These are phyloP conservation scores for Percopsis transmontana DNA, from an alignment of 2,113 vertebrate species.

Conservation along the genomic window DNA sequence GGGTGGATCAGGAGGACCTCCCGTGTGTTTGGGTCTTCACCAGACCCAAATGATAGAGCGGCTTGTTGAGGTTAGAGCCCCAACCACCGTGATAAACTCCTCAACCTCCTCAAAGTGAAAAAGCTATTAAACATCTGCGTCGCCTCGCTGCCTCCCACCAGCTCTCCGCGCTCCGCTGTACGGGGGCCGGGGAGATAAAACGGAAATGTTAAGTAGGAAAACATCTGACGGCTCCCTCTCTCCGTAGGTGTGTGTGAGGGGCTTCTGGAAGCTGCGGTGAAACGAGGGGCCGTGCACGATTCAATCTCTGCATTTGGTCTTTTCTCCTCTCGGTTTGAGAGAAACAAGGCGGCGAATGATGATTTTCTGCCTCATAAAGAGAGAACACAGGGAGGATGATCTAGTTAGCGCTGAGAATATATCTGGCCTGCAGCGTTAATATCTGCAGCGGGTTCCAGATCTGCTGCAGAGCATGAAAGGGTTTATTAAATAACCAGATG, in stretches of 20 bases:
- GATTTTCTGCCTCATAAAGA: slow-evolving; percentile 27
- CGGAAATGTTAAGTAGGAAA: slow-evolving; percentile 51
- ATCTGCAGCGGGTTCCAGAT: slow-evolving; percentile 30
- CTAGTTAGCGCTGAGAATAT: slow-evolving; percentile 58
- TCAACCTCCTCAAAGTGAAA: slow-evolving; percentile 45
- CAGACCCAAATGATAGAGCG: not conserved
- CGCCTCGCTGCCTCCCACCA: slow-evolving; percentile 43
- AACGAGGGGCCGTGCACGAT: not conserved
- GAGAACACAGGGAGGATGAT: slow-evolving; percentile 39
- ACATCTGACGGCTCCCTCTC: slow-evolving; percentile 28
- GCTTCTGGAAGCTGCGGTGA: not conserved
- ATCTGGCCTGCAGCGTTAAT: slow-evolving; percentile 56
- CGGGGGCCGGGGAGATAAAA: slow-evolving; percentile 57
- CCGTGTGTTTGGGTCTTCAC: no score
- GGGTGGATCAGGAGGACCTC: no score
- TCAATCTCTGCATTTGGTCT: slow-evolving; percentile 34
- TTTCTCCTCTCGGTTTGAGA: no score
- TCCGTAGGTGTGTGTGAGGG: not conserved
- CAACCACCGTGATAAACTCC: slow-evolving; percentile 35
- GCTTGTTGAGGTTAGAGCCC: not conserved
- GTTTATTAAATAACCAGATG: slow-evolving; percentile 30
- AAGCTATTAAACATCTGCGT: slow-evolving; percentile 52
- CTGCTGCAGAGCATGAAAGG: slow-evolving; percentile 13
- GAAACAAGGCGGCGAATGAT: no score
- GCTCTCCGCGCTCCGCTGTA: slow-evolving; percentile 29